Conservation (phyloP, 1,140 invertebrate species). For the Aphelenchoides fujianensis region DNA sequence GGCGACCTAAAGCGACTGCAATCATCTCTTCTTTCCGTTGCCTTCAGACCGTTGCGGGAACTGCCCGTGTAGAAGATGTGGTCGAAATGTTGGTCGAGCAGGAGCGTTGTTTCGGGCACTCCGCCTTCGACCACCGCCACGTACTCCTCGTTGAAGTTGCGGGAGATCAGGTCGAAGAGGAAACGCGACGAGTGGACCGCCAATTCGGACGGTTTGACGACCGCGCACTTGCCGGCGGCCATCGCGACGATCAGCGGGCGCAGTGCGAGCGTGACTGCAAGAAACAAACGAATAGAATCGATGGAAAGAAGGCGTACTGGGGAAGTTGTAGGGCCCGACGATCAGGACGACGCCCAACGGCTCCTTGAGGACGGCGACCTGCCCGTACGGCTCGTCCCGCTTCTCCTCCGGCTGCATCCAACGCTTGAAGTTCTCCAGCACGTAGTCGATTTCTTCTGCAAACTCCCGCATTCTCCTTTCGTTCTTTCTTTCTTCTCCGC, state of each 20-base stretch:
- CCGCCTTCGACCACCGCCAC: conserved; percentile 72
- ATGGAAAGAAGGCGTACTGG: conserved; percentile 60
- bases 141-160: conserved; percentile 77
- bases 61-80: conserved; percentile 96
- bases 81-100: conserved; percentile 86
- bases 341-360: conserved; percentile 76
- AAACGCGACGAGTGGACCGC: conserved; percentile 72
- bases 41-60: no score
- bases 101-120: conserved; percentile 76
- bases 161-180: conserved; percentile 75
- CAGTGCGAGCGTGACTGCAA: conserved; percentile 68
- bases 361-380: conserved; percentile 65
- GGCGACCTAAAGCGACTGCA: conserved; percentile 64
- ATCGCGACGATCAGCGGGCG: conserved; percentile 76
- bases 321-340: conserved; percentile 96
- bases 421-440: conserved; percentile 39
- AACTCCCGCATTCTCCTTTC: no score
- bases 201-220: conserved; percentile 92
- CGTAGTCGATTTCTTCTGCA: conserved; percentile 51
- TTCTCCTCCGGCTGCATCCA: conserved; percentile 36
- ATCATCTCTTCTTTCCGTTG: conserved; percentile 80
- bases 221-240: conserved; percentile 83
- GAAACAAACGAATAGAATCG: conserved; percentile 67
- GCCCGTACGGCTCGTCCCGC: conserved; percentile 59
- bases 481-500: no score